Evolutionary conservation across 2,113 vertebrate genomes (phyloP).

Genomic region (Engystomops pustulosus): DNA sequence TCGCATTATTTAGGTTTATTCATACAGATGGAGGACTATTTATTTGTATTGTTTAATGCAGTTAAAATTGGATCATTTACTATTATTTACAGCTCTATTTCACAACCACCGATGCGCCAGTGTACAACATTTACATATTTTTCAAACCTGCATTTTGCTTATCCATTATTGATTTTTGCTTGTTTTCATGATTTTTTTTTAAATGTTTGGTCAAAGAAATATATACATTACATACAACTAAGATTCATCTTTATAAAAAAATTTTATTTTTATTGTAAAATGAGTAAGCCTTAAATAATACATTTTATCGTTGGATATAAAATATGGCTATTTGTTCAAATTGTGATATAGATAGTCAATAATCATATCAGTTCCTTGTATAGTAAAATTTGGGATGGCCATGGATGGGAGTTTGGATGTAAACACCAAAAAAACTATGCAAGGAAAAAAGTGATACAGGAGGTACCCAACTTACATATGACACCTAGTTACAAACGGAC

Average conservation of each 20-base stretch:
- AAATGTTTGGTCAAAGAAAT: background rate
- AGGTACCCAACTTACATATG: no score
- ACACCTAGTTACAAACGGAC: no score
- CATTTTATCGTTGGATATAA: no score
- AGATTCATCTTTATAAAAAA: no score
- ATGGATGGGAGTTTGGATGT: no score
- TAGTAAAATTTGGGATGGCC: no score
- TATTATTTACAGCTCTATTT: background rate
- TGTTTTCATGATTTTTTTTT: background rate
- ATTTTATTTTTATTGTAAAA: background rate
- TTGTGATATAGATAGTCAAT: no score
- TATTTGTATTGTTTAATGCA: background rate
- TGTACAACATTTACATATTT: background rate
- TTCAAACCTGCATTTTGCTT: background rate
- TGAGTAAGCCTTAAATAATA: background rate
- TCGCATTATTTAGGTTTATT: constrained; percentile 1
- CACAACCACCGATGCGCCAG: background rate
- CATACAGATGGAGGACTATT: background rate
- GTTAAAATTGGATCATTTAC: background rate
- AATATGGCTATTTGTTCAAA: no score
- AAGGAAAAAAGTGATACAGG: no score
- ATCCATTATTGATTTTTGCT: background rate
- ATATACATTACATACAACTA: no score
- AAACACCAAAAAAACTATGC: no score
- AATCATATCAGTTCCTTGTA: no score